These are phyloP conservation scores for Drosophila macrospina DNA, from an alignment of 2,888 invertebrate genomes.

Conservation along the genomic window DNA sequence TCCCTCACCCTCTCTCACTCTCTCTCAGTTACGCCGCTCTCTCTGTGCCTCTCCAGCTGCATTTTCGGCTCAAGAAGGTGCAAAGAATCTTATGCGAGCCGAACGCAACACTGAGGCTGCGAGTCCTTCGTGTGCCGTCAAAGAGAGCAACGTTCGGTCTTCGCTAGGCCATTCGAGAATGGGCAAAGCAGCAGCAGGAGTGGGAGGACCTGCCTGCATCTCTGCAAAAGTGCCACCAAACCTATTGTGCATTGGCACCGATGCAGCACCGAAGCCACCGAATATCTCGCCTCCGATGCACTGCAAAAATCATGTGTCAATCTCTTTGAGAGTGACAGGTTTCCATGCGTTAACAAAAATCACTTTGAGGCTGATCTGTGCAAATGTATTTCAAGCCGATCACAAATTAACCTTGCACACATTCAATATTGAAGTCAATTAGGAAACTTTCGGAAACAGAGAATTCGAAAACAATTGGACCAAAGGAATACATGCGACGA, in stretches of 20 bases:
- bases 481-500: too few relatives aligned
- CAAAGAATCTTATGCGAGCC: constrained; percentile 46
- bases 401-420: too few relatives aligned
- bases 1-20: constrained; percentile 6
- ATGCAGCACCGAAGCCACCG: constrained; percentile 37
- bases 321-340: background rate
- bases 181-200: background rate
- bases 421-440: too few relatives aligned
- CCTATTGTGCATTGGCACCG: constrained; percentile 22
- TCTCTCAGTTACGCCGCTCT: constrained; percentile 13
- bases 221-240: constrained; percentile 32
- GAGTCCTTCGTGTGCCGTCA: constrained; percentile 30
- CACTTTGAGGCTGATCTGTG: background rate
- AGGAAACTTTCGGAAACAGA: too few relatives aligned
- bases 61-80: constrained; percentile 60
- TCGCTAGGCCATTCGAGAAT: background rate
- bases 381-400: background rate
- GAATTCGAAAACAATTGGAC: too few relatives aligned
- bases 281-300: constrained; percentile 35
- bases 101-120: constrained; percentile 18
- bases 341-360: background rate
- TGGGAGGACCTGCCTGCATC: constrained; percentile 8
- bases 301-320: constrained; percentile 11
- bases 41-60: constrained; percentile 46
- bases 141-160: constrained; percentile 42